These are phyloP conservation scores for Paramormyrops kingsleyae DNA, from an alignment of 2,113 vertebrate genomes.

Conservation along the genomic window DNA sequence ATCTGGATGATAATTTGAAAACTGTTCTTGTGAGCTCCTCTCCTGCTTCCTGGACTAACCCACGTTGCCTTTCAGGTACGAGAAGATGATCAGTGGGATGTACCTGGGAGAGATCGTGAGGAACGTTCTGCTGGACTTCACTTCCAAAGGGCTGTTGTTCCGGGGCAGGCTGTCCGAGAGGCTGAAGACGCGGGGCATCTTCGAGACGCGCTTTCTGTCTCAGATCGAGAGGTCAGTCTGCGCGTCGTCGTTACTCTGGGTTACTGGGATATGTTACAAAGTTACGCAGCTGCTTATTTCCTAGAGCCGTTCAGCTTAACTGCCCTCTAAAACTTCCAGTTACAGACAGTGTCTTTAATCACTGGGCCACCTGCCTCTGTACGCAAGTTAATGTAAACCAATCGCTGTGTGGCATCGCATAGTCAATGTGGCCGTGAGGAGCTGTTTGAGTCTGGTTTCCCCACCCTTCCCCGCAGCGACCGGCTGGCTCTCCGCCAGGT, in stretches of 20 bases:
- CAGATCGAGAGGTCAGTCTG: constrained; percentile 84
- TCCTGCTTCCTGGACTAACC: neutral
- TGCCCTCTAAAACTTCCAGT: neutral
- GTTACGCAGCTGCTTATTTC: neutral
- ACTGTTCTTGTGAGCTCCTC: neutral
- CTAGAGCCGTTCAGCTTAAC: neutral
- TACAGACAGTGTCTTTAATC: neutral
- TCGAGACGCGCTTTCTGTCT: constrained; percentile 92
- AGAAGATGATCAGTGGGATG: constrained; percentile 99
- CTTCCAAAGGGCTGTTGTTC: constrained; percentile 82
- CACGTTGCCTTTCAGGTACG: constrained; percentile 65
- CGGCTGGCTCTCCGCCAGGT: constrained; percentile 89
- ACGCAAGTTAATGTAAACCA: neutral
- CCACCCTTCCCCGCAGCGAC: constrained; percentile 58
- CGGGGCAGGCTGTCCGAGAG: constrained; percentile 83
- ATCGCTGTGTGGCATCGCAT: neutral
- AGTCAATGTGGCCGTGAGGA: neutral
- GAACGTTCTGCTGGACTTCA: constrained; percentile 86
- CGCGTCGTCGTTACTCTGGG: neutral
- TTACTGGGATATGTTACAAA: neutral
- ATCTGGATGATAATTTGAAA: neutral
- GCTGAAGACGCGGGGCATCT: constrained; percentile 88
- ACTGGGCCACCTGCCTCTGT: neutral
- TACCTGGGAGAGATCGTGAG: constrained; percentile 93
- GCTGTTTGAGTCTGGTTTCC: neutral